Evolutionary conservation across 2,797 vertebrate genomes (phyloP).

Genomic region (Falco columbarius): DNA sequence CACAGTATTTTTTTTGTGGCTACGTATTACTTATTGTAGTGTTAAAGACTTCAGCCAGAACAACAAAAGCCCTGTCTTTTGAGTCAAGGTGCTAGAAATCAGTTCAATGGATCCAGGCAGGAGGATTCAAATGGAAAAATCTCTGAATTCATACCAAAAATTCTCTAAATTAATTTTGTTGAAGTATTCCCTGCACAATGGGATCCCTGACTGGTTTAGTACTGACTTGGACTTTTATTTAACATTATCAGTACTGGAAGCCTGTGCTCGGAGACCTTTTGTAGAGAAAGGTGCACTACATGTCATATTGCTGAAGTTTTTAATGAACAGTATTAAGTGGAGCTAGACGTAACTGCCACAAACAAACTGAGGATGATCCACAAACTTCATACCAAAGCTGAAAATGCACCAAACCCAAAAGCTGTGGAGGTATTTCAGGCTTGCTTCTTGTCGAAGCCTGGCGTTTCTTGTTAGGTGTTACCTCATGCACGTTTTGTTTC

Average conservation of each 20-base stretch:
- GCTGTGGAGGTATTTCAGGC: neutral
- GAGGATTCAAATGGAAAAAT: neutral
- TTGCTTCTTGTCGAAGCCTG: neutral
- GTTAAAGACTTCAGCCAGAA: neutral
- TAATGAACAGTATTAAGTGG: neutral
- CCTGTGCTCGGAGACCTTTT: neutral
- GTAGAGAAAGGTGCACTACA: neutral
- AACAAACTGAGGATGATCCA: neutral
- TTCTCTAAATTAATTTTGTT: neutral
- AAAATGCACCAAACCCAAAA: neutral
- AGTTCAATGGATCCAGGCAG: neutral
- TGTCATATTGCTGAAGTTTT: fast-evolving
- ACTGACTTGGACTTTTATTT: neutral
- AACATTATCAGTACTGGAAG: neutral
- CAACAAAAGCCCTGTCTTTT: neutral
- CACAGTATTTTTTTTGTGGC: neutral
- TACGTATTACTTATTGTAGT: neutral
- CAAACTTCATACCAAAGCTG: neutral
- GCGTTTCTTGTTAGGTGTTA: neutral
- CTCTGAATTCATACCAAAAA: neutral
- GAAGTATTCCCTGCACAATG: neutral
- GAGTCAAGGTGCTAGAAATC: neutral
- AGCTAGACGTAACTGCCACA: neutral
- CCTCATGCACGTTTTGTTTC: neutral
- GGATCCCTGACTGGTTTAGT: neutral